Evolutionary conservation across 2,113 vertebrate genomes (phyloP).

Genomic region (Cranoglanis bouderius): DNA sequence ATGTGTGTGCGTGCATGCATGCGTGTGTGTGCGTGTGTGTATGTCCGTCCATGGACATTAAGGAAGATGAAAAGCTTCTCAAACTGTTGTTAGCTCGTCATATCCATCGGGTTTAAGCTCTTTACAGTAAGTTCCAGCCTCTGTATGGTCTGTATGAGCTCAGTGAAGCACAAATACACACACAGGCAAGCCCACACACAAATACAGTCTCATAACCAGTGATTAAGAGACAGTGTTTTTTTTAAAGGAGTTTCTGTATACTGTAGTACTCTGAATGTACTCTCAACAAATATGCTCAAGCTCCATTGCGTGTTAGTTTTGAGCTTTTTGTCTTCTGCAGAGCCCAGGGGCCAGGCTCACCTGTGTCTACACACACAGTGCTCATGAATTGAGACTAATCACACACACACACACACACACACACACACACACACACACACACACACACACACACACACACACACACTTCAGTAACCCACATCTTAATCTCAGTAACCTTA

Average conservation of each 20-base stretch:
- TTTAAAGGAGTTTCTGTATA: too few species aligned
- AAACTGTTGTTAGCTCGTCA: slow-evolving; percentile 9
- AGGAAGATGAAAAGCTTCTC: slow-evolving; percentile 19
- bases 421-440: not conserved
- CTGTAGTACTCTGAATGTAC: not conserved
- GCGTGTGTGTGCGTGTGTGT: slow-evolving; percentile 1
- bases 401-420: slow-evolving; percentile 6
- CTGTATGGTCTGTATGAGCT: not conserved
- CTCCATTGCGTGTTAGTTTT: slow-evolving; percentile 18
- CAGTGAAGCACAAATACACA: not conserved
- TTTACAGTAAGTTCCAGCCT: not conserved
- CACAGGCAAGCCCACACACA: not conserved
- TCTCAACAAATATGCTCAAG: not conserved
- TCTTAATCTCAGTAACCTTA: not conserved
- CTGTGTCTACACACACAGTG: slow-evolving; percentile 27
- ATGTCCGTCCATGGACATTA: slow-evolving; percentile 4
- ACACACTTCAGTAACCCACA: not conserved
- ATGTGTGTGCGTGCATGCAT: not conserved
- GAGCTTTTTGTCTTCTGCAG: slow-evolving; percentile 12
- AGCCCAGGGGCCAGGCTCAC: slow-evolving; percentile 29
- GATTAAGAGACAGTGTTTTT: not conserved
- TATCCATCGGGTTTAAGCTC: not conserved
- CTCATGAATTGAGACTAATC: slow-evolving; percentile 6
- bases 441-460: not conserved
- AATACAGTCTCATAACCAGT: not conserved